Evolutionary conservation across 2,888 invertebrate species (phyloP).

Genomic region (Drosophila basisetae): DNA sequence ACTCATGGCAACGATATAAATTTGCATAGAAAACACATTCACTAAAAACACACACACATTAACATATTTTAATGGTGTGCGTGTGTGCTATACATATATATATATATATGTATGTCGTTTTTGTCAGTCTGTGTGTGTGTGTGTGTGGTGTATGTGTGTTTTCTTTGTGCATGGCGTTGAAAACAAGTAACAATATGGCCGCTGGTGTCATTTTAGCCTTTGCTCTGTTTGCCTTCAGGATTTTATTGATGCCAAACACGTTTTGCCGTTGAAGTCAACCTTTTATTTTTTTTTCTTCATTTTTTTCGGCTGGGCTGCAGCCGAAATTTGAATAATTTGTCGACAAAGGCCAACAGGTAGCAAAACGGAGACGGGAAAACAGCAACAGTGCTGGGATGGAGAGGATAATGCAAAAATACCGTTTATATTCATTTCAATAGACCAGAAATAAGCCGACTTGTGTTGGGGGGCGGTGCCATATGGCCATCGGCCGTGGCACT

Average conservation of each 20-base stretch:
- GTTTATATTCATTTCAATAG: slow-evolving; percentile 58
- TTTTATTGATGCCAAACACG: slow-evolving; percentile 77
- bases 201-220: slow-evolving; percentile 77
- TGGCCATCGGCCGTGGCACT: slow-evolving; percentile 8
- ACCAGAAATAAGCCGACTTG: slow-evolving; percentile 25
- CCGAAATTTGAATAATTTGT: slow-evolving; percentile 61
- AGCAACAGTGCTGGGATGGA: neutral
- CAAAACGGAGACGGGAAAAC: neutral
- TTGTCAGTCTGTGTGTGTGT: slow-evolving; percentile 6
- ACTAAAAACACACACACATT: slow-evolving; percentile 56
- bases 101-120: neutral
- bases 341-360: slow-evolving; percentile 55
- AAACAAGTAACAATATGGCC: slow-evolving; percentile 69
- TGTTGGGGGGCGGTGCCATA: neutral
- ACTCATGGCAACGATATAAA: slow-evolving; percentile 48
- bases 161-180: slow-evolving; percentile 4
- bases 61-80: slow-evolving; percentile 61
- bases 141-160: neutral
- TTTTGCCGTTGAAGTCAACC: slow-evolving; percentile 59
- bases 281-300: slow-evolving; percentile 16
- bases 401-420: slow-evolving; percentile 34
- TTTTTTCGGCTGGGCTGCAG: slow-evolving; percentile 32
- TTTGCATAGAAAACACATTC: slow-evolving; percentile 76
- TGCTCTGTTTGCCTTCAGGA: slow-evolving; percentile 57
- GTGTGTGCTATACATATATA: slow-evolving; percentile 3